Conservation (phyloP, 2,888 invertebrate species). For the Leptopilina myrica region DNA sequence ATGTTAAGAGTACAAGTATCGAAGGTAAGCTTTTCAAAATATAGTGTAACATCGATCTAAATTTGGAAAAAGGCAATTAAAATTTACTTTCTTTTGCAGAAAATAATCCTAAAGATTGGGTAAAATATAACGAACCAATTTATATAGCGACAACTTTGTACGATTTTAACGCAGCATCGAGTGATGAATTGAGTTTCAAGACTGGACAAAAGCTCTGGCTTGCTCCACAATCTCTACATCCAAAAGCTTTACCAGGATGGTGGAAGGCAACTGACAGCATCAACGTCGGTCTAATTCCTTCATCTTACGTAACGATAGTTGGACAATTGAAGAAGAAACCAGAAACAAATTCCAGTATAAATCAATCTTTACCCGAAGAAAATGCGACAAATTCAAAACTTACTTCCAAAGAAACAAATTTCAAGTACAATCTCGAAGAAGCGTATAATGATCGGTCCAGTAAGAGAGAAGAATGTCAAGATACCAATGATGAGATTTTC, state of each 20-base stretch:
- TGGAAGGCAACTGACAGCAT: constrained; percentile 69
- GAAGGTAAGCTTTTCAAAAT: constrained; percentile 61
- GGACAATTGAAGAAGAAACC: constrained; percentile 65
- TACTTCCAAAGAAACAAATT: constrained; percentile 12
- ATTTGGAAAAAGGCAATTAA: neutral
- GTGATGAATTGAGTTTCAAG: constrained; percentile 87
- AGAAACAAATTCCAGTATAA: constrained; percentile 48
- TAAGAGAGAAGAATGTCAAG: constrained; percentile 1
- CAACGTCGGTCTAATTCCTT: constrained; percentile 70
- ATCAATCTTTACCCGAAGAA: constrained; percentile 33
- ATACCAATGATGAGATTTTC: constrained; percentile 14
- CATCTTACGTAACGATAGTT: constrained; percentile 64
- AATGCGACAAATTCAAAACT: neutral
- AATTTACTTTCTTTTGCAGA: constrained; percentile 74
- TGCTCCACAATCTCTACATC: constrained; percentile 91
- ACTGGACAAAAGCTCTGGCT: constrained; percentile 87
- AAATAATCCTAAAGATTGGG: constrained; percentile 84
- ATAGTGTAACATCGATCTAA: neutral
- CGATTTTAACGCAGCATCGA: constrained; percentile 85
- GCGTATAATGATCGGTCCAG: constrained; percentile 26
- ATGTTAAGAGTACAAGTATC: constrained; percentile 57
- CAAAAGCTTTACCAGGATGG: constrained; percentile 78
- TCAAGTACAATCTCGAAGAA: constrained; percentile 10
- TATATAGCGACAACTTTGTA: constrained; percentile 83
- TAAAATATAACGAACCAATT: constrained; percentile 78